phyloP scores from a whole-genome alignment of 2,888 invertebrate genomes.

The Drosophila tanythrix region DNA sequence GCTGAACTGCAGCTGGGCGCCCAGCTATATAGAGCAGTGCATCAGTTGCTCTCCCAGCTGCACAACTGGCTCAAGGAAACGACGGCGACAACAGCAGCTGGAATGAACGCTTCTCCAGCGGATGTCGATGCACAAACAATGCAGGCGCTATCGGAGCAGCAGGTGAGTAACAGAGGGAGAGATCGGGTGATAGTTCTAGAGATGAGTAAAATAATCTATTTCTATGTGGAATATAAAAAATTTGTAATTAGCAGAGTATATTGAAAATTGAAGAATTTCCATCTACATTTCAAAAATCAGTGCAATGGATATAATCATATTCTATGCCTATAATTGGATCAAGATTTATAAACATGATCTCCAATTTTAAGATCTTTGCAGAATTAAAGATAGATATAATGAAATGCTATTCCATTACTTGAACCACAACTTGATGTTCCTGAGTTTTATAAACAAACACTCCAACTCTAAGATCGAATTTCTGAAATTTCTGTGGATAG shows the following conservation, averaged over 20 bases:
- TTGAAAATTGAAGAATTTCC: not conserved
- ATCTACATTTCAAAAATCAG: too few relatives aligned
- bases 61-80: conserved; percentile 76
- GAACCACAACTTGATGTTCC: not conserved
- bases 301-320: too few relatives aligned
- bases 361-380: too few relatives aligned
- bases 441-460: not conserved
- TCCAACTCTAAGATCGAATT: not conserved
- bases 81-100: not conserved
- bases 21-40: conserved; percentile 80
- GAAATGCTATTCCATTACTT: not conserved
- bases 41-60: conserved; percentile 78
- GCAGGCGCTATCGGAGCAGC: conserved; percentile 77
- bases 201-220: not conserved
- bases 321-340: too few relatives aligned
- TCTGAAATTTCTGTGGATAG: not conserved
- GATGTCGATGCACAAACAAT: conserved; percentile 67
- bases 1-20: conserved; percentile 81
- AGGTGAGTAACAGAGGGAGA: conserved; percentile 50
- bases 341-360: too few relatives aligned
- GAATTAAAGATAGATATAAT: not conserved
- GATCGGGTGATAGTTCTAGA: not conserved
- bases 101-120: conserved; percentile 34
- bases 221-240: not conserved
- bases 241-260: not conserved